phyloP scores from a whole-genome alignment of 2,113 vertebrate genomes.

The Anarhynchus alexandrinus region DNA sequence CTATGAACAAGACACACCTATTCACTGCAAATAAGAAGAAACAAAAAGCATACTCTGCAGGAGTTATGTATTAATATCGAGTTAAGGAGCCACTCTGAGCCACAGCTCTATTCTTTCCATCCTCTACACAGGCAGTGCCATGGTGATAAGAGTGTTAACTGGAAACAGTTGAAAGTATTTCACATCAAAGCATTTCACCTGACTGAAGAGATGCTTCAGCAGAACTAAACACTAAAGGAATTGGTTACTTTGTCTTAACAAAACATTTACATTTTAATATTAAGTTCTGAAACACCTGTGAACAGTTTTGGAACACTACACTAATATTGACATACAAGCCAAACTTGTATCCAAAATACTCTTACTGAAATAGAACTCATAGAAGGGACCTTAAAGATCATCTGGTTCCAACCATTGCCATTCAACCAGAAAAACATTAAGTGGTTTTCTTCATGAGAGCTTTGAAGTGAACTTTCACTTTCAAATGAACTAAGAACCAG shows the following conservation, averaged over 20 bases:
- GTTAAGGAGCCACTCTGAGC: not conserved
- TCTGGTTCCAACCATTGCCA: not conserved
- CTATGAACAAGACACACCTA: not conserved
- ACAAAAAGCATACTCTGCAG: not conserved
- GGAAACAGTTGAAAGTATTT: not conserved
- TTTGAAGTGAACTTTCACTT: not conserved
- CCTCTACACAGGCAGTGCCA: not conserved
- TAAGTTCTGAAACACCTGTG: not conserved
- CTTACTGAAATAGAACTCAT: not conserved
- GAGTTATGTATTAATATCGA: not conserved
- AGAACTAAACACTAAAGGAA: not conserved
- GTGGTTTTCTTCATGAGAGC: not conserved
- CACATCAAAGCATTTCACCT: not conserved
- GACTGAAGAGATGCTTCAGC: not conserved
- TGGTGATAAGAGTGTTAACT: not conserved
- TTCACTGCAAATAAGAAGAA: not conserved
- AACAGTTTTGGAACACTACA: not conserved
- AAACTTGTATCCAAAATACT: not conserved
- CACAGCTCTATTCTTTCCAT: not conserved
- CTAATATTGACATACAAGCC: not conserved
- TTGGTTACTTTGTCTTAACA: not conserved
- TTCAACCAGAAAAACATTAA: not conserved
- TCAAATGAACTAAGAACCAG: not conserved
- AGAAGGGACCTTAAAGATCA: not conserved
- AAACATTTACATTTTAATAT: not conserved